Percentiles rank a stretch among this genome's conserved stretches.
These are phyloP conservation scores for Hydrophis major DNA, from an alignment of 2,797 vertebrate genomes.

Conservation along the genomic window DNA sequence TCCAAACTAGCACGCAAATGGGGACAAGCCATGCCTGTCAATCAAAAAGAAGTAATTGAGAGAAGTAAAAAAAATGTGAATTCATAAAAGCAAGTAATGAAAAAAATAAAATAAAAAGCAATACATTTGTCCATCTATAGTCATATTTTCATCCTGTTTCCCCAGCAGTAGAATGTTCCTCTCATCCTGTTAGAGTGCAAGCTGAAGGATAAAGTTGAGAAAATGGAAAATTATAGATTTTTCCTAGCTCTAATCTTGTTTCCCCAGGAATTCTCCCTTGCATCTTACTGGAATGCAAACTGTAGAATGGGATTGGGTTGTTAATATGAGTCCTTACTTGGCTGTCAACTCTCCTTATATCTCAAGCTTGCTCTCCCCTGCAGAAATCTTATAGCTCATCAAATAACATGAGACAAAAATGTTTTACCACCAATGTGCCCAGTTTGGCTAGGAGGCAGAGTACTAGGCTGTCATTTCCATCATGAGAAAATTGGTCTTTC, in stretches of 20 bases:
- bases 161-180: background rate
- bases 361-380: constrained; percentile 13
- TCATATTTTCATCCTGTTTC: background rate
- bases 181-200: background rate
- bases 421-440: constrained; percentile 47
- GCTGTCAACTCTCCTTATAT: constrained; percentile 51
- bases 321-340: constrained; percentile 53
- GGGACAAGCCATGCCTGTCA: background rate
- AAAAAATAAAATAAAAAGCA: background rate
- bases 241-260: background rate
- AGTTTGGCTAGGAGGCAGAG: constrained; percentile 63
- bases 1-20: background rate
- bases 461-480: constrained; percentile 70
- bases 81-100: background rate
- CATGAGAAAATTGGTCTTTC: constrained; percentile 63
- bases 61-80: background rate
- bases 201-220: background rate
- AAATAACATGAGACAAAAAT: constrained; percentile 13
- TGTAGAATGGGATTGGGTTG: background rate
- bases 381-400: background rate
- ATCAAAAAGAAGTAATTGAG: background rate
- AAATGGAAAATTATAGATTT: background rate
- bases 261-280: background rate
- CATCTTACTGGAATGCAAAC: background rate
- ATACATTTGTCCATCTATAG: background rate